Evolutionary conservation across 2,797 vertebrate species (phyloP).

Genomic region (Eulemur rubriventer): DNA sequence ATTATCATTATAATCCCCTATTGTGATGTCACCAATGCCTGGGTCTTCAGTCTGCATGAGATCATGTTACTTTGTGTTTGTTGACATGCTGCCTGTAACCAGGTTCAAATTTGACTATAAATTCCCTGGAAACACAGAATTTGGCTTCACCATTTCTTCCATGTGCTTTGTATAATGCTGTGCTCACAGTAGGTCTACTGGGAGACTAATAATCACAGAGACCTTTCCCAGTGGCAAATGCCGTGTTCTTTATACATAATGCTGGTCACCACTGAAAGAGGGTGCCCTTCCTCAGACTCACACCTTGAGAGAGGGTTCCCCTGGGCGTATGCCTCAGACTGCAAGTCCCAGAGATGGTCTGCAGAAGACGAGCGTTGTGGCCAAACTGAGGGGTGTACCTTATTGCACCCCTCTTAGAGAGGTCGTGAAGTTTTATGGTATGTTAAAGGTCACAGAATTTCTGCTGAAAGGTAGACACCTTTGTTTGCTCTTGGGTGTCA

Average conservation of each 20-base stretch:
- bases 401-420: not conserved
- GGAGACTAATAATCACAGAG: not conserved
- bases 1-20: fast-evolving
- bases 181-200: not conserved
- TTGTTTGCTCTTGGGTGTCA: not conserved
- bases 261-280: not conserved
- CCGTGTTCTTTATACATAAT: not conserved
- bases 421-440: not conserved
- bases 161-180: fast-evolving
- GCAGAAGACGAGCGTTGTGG: not conserved
- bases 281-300: not conserved
- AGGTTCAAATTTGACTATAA: not conserved
- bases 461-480: not conserved
- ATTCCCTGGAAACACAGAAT: not conserved
- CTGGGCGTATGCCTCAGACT: not conserved
- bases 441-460: not conserved
- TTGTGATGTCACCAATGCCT: not conserved
- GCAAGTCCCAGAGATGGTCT: not conserved
- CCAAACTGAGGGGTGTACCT: not conserved
- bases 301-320: not conserved
- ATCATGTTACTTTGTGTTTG: not conserved
- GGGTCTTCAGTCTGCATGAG: not conserved
- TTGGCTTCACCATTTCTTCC: not conserved
- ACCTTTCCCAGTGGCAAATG: not conserved
- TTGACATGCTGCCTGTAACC: not conserved